Percentiles rank a stretch among this genome's conserved stretches.
These are phyloP conservation scores for Osmoderma eremita DNA, from an alignment of 2,888 invertebrate genomes.

Conservation along the genomic window DNA sequence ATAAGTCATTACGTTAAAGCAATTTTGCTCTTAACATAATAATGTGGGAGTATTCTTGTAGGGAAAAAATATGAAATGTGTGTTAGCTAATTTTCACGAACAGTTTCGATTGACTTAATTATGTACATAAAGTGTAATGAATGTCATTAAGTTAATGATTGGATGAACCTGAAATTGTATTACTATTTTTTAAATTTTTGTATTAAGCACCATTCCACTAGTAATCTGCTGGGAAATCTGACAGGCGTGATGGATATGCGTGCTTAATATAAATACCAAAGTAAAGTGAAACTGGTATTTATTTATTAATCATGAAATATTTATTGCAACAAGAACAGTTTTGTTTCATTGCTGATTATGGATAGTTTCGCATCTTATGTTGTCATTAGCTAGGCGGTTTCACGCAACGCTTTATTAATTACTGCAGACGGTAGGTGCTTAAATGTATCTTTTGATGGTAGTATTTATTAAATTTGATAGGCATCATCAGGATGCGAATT, in stretches of 20 bases:
- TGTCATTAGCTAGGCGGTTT: slow-evolving; percentile 5
- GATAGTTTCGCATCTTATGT: slow-evolving; percentile 3
- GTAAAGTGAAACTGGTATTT: slow-evolving; percentile 3
- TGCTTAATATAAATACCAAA: slow-evolving; percentile 14
- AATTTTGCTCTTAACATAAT: no score
- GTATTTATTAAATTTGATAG: no score
- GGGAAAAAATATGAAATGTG: no score
- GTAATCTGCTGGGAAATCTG: slow-evolving; percentile 17
- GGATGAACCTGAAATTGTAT: slow-evolving; percentile 8
- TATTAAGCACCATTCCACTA: background rate
- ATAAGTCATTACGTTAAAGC: slow-evolving; percentile 5
- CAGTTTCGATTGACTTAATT: no score
- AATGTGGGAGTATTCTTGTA: no score
- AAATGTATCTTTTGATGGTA: no score
- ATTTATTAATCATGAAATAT: slow-evolving; percentile 23
- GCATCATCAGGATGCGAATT: no score
- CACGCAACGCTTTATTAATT: no score
- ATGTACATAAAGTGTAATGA: no score
- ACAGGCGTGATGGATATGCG: slow-evolving; percentile 16
- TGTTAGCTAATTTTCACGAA: no score
- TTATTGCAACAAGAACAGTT: slow-evolving; percentile 19
- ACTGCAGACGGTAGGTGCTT: no score
- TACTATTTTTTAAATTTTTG: slow-evolving; percentile 9
- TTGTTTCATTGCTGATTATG: slow-evolving; percentile 10
- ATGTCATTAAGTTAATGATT: slow-evolving; percentile 12